Base-by-base conservation (phyloP, 2,797 vertebrate genomes). In the Brachyrhaphis roseni region DNA sequence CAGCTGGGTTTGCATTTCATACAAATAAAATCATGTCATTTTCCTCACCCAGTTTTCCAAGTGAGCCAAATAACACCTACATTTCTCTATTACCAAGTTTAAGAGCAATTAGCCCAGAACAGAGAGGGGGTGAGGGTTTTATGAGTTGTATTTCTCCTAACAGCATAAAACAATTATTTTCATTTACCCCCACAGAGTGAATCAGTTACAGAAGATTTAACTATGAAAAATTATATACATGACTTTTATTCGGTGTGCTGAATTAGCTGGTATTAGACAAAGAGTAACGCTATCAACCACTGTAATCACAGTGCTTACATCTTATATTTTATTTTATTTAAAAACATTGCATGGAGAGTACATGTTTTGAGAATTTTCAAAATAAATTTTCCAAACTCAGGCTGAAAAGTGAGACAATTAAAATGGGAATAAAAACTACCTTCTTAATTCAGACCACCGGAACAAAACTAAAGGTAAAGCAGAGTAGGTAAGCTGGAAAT, bases 51-150 rank as follows among this genome's bases (percentile, higher is more conserved):
- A 8, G 59, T 62, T 13, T 62, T 34, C 28, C 59, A 62, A 64
- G 62, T 57, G 36, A 82, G 70, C 66, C 79, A 79, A 82, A 26
- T 36, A 26, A 70, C 2, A 36, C 28, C 45, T 78, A 34, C 16
- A 36, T 62, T 74, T 78, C 51, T 78, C 75, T 77, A 86, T 77
- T 64, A 55, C 36, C 12, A 53, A 80, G 66, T 76, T 84, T 78
- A 51, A 80, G 77, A 87, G 79, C 86, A 88, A 91, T 90, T 87
- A 84, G 45, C 45, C 51, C 36, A 28, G 81, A 86, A 90, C 82
- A 89, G 78, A 86, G 77, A 80, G 73, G 79, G 3, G 82, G 77
- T 70, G 77, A 78, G 62, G 78, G 72, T 75, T 86, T 85, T 71
- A 71, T 39, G 36, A 23, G 10, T 41, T 41, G 1, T 20, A 36